These are phyloP conservation scores for Phalacrocorax brasilianus DNA, from an alignment of 2,113 vertebrate species.

Conservation along the genomic window DNA sequence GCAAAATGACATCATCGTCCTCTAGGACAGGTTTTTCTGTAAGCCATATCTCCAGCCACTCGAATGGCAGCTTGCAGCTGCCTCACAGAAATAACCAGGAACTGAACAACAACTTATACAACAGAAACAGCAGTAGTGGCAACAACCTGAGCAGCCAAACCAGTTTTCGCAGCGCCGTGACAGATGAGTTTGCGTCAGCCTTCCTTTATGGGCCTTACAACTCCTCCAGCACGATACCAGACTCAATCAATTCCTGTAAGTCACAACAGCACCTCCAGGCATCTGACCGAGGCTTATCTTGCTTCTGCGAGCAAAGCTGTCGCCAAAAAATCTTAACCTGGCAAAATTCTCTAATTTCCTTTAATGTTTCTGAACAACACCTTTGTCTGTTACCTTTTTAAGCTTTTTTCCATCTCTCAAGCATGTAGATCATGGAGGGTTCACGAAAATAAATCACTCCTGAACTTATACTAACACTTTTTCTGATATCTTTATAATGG, in stretches of 20 bases:
- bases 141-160: conserved; percentile 59
- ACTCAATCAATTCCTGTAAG: conserved; percentile 95
- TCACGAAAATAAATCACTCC: not conserved
- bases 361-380: not conserved
- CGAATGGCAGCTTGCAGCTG: conserved; percentile 71
- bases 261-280: conserved; percentile 31
- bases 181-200: conserved; percentile 71
- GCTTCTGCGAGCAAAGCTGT: conserved; percentile 39
- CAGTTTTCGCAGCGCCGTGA: conserved; percentile 37
- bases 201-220: conserved; percentile 75
- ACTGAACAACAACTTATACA: conserved; percentile 87
- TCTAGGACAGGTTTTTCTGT: conserved; percentile 71
- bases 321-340: not conserved
- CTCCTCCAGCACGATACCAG: conserved; percentile 82
- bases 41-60: conserved; percentile 72
- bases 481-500: not conserved
- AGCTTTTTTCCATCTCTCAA: conserved; percentile 4
- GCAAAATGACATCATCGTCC: conserved; percentile 62
- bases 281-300: conserved; percentile 15
- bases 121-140: conserved; percentile 65
- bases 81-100: conserved; percentile 76
- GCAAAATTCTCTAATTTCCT: conserved; percentile 24
- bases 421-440: not conserved
- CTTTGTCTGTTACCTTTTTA: conserved; percentile 29
- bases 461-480: not conserved